Evolutionary conservation across 2,888 invertebrate genomes (phyloP).

Genomic region (Lycophotia porphyrea): DNA sequence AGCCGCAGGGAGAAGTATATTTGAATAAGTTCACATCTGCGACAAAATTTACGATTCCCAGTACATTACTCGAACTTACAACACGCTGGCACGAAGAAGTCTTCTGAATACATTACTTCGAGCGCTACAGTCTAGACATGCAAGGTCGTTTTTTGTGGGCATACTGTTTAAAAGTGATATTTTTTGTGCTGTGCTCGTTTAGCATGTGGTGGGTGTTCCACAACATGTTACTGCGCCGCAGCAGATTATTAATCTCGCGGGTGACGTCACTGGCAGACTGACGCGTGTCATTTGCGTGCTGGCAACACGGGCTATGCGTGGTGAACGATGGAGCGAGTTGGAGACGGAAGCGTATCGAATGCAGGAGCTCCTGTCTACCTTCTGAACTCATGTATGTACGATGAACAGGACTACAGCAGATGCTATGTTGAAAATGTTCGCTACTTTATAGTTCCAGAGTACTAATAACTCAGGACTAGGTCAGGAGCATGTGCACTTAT

Average conservation of each 20-base stretch:
- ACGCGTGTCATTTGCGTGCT: slow-evolving; percentile 51
- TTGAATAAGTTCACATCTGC: slow-evolving; percentile 43
- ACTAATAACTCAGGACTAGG: background rate
- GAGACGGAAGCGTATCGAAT: background rate
- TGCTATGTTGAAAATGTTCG: background rate
- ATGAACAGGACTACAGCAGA: background rate
- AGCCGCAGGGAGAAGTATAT: slow-evolving; percentile 34
- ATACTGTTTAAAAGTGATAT: slow-evolving; percentile 16
- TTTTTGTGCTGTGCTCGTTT: slow-evolving; percentile 6
- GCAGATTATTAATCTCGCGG: slow-evolving; percentile 61
- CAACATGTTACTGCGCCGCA: slow-evolving; percentile 38
- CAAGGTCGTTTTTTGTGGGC: slow-evolving; percentile 9
- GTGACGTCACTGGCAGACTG: slow-evolving; percentile 59
- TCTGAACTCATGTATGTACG: background rate
- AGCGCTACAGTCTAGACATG: slow-evolving; percentile 27
- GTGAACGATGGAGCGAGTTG: slow-evolving; percentile 13
- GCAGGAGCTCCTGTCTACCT: no score
- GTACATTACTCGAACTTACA: slow-evolving; percentile 48
- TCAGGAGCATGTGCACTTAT: background rate
- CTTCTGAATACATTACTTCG: slow-evolving; percentile 35
- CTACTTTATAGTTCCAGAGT: background rate
- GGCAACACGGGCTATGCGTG: slow-evolving; percentile 29
- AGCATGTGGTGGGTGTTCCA: slow-evolving; percentile 36
- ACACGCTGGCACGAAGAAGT: slow-evolving; percentile 32
- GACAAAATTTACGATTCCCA: slow-evolving; percentile 54